These are phyloP conservation scores for Cotesia vestalis DNA, from an alignment of 1,140 invertebrate species.

Conservation along the genomic window DNA sequence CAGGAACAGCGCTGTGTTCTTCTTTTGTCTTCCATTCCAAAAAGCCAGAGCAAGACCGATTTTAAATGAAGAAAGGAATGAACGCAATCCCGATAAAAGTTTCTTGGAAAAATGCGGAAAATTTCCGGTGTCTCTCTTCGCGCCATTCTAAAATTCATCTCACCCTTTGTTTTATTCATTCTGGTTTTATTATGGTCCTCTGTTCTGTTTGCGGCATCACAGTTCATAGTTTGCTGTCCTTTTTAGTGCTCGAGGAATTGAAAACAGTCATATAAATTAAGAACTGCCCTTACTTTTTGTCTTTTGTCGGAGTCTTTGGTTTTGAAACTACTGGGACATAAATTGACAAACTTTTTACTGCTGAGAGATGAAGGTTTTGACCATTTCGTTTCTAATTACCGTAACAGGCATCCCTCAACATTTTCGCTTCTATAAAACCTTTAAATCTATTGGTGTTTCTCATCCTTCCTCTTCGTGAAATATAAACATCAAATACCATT, in stretches of 20 bases:
- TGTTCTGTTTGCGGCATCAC: background rate
- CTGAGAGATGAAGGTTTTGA: too few relatives aligned
- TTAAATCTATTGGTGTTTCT: too few relatives aligned
- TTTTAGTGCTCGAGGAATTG: constrained; percentile 6
- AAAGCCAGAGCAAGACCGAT: background rate
- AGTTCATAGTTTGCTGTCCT: background rate
- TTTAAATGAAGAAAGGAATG: background rate
- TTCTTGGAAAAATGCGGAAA: constrained; percentile 10
- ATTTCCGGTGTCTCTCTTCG: constrained; percentile 2
- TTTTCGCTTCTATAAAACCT: too few relatives aligned
- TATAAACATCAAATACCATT: too few relatives aligned
- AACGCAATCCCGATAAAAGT: constrained; percentile 4
- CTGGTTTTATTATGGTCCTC: background rate
- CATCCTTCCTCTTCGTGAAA: too few relatives aligned
- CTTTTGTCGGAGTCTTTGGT: too few relatives aligned
- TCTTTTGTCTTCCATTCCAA: too few relatives aligned
- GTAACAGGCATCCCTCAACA: too few relatives aligned
- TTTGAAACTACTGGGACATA: too few relatives aligned
- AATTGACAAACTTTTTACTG: too few relatives aligned
- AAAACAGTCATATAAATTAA: constrained; percentile 18
- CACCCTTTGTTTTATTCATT: background rate
- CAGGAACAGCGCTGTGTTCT: too few relatives aligned
- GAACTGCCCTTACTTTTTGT: background rate
- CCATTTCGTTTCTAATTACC: too few relatives aligned
- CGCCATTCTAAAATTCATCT: background rate